Evolutionary conservation across 2,888 invertebrate genomes (phyloP).

Genomic region (Endomychus coccineus): DNA sequence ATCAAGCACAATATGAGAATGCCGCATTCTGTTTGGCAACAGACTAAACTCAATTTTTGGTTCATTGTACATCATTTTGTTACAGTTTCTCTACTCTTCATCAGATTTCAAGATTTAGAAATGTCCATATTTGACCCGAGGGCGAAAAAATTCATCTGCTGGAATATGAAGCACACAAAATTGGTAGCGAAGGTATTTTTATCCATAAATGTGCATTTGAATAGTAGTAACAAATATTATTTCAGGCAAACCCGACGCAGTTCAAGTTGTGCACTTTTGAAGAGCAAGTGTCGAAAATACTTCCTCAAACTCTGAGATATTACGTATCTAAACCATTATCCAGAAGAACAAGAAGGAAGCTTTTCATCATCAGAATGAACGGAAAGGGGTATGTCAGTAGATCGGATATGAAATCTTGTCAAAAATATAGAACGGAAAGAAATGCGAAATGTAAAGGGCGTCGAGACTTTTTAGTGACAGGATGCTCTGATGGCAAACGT

Average conservation of each 20-base stretch:
- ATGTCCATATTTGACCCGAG: constrained; percentile 30
- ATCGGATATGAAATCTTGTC: constrained; percentile 4
- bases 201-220: constrained; percentile 3
- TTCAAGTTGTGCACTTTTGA: constrained; percentile 16
- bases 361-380: constrained; percentile 11
- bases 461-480: constrained; percentile 9
- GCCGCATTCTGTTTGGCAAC: too few species aligned
- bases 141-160: constrained; percentile 33
- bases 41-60: too few species aligned
- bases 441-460: constrained; percentile 7
- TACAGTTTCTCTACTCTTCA: constrained; percentile 13
- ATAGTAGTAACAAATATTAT: too few species aligned
- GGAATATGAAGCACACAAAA: constrained; percentile 28
- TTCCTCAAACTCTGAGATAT: constrained; percentile 10
- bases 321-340: constrained; percentile 8
- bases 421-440: constrained; percentile 1
- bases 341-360: too few species aligned
- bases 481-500: constrained; percentile 8
- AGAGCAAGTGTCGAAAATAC: constrained; percentile 26
- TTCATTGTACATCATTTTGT: too few species aligned
- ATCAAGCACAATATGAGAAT: too few species aligned
- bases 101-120: constrained; percentile 10
- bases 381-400: constrained; percentile 8
- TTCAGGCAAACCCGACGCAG: too few species aligned
- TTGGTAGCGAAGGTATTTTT: constrained; percentile 32